A percentile compares a stretch with the other conserved stretches of the same genome.
These are phyloP conservation scores for Aphidius colemani DNA, from an alignment of 2,888 invertebrate genomes.

Conservation along the genomic window DNA sequence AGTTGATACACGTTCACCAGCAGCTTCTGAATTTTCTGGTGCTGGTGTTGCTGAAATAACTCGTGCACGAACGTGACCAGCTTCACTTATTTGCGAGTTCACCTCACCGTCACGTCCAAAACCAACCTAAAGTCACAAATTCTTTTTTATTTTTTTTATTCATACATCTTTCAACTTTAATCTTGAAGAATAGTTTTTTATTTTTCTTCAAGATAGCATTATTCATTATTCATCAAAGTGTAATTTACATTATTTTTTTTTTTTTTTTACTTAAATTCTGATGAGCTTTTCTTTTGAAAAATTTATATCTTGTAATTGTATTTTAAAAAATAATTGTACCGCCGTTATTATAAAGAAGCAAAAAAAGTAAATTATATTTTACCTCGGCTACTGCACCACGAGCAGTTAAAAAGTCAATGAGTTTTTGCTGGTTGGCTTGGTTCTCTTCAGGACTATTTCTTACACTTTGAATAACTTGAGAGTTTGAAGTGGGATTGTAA, in stretches of 20 bases:
- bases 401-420: slow-evolving; percentile 63
- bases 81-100: slow-evolving; percentile 58
- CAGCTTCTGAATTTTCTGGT: slow-evolving; percentile 61
- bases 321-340: no score
- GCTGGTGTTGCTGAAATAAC: slow-evolving; percentile 66
- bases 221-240: no score
- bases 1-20: slow-evolving; percentile 65
- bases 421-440: slow-evolving; percentile 61
- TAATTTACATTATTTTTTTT: not conserved
- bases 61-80: slow-evolving; percentile 62
- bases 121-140: slow-evolving; percentile 45
- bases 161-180: no score
- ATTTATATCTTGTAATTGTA: no score
- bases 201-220: no score
- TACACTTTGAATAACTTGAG: slow-evolving; percentile 49
- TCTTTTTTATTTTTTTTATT: not conserved
- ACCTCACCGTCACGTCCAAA: slow-evolving; percentile 52
- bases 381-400: slow-evolving; percentile 59
- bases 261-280: not conserved
- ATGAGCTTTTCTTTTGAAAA: no score
- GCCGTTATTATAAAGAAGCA: not conserved
- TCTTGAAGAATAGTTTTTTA: no score
- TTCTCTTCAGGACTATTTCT: slow-evolving; percentile 54
- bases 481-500: slow-evolving; percentile 37
- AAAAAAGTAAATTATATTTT: slow-evolving; percentile 19